Evolutionary conservation across 2,888 invertebrate genomes (phyloP).

Genomic region (Perithous albicinctus): DNA sequence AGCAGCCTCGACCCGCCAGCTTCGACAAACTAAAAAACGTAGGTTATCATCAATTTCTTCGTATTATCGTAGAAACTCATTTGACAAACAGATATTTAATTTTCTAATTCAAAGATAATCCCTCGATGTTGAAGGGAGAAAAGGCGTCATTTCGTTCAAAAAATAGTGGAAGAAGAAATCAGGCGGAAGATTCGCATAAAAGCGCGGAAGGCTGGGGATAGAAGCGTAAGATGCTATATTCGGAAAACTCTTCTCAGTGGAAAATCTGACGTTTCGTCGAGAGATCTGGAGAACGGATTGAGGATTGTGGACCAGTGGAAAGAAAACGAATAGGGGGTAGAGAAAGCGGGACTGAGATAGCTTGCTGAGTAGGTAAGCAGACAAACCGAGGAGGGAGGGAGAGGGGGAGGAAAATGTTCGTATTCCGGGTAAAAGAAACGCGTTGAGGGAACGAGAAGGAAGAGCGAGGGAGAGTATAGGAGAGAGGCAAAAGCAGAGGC

Average conservation of each 20-base stretch:
- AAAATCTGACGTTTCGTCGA: constrained; percentile 54
- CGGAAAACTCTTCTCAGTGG: constrained; percentile 47
- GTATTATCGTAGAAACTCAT: neutral
- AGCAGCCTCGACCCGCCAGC: neutral
- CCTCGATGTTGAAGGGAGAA: neutral
- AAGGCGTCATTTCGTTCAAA: neutral
- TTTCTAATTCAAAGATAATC: constrained; percentile 22
- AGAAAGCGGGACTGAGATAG: neutral
- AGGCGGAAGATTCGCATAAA: constrained; percentile 15
- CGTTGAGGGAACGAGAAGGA: constrained; percentile 20
- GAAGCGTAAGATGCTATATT: constrained; percentile 37
- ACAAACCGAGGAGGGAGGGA: constrained; percentile 23
- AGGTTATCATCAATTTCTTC: neutral
- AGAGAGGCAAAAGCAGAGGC: constrained; percentile 17
- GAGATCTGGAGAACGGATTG: constrained; percentile 45
- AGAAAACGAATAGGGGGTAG: neutral
- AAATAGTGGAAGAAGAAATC: neutral
- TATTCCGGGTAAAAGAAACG: constrained; percentile 50
- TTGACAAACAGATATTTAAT: constrained; percentile 36
- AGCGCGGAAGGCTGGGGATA: constrained; percentile 15
- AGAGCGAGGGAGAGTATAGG: too few species aligned
- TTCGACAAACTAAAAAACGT: constrained; percentile 15
- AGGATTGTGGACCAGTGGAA: constrained; percentile 24
- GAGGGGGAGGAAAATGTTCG: constrained; percentile 50
- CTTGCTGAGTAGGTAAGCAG: constrained; percentile 34